Evolutionary conservation across 2,113 vertebrate species (phyloP).

Genomic region (Fulmarus glacialis): DNA sequence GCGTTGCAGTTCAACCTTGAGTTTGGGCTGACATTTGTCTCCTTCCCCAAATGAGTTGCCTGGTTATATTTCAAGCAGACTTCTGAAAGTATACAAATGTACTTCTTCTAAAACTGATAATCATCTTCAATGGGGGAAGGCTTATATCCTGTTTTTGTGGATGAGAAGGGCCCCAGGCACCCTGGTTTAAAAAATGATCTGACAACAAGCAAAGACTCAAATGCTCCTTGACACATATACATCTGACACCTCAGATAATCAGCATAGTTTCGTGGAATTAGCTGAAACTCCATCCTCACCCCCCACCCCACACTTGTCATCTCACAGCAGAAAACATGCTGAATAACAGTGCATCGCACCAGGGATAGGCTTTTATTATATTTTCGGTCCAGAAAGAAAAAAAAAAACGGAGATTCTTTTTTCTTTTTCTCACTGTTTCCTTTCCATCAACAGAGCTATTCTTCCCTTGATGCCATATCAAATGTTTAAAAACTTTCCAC

Average conservation of each 20-base stretch:
- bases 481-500: slow-evolving; percentile 2
- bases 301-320: slow-evolving; percentile 24
- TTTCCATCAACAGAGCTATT: slow-evolving; percentile 6
- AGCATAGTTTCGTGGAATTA: slow-evolving; percentile 56
- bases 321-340: slow-evolving; percentile 20
- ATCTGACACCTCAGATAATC: slow-evolving; percentile 65
- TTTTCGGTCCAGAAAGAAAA: not conserved
- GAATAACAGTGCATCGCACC: not conserved
- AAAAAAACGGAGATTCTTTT: not conserved
- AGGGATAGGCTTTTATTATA: not conserved
- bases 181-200: slow-evolving; percentile 62
- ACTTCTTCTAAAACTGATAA: slow-evolving; percentile 54
- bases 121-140: slow-evolving; percentile 10
- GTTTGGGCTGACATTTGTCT: slow-evolving; percentile 43
- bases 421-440: not conserved
- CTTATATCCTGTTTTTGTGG: slow-evolving; percentile 56
- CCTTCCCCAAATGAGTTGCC: slow-evolving; percentile 35
- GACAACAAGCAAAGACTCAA: slow-evolving; percentile 46
- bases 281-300: slow-evolving; percentile 51
- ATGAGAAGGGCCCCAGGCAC: slow-evolving; percentile 55
- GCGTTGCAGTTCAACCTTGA: not conserved
- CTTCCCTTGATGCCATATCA: slow-evolving; percentile 43
- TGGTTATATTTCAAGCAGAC: slow-evolving; percentile 49
- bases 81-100: slow-evolving; percentile 50
- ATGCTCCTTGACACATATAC: slow-evolving; percentile 47